Base-by-base conservation (phyloP, 2,113 vertebrate genomes). In the Morone chrysops region DNA sequence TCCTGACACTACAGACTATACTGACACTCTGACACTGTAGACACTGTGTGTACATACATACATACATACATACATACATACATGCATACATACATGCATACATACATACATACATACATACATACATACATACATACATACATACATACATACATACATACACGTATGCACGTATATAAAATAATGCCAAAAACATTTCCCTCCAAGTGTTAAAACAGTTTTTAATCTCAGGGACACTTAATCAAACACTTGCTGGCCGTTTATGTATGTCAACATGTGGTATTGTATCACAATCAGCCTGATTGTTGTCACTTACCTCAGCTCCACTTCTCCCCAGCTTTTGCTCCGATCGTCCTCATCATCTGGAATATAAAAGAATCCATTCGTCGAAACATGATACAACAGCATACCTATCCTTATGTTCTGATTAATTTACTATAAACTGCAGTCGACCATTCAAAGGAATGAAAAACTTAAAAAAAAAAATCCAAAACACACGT, bases 281-380 rank as follows among this genome's bases (percentile, higher is more conserved):
- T 43, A 10, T 7, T 65, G 13, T 25, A 22, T 54, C 13, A 8
- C 7, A 18, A 54, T 60, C 16, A 12, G 5, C 63, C 16, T 13
- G 43, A 31, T 17, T 22, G 62, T 59, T 80, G 31, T 56, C 2
- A 78, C 93, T 93, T 81, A 94, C 95, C 91, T 94, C 25, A 95
- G 78, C 8, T 95, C 94, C 9, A 79, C 41, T 60, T 95, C 94
- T 78, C 87, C 91, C 89, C 90, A 94, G 84, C 92, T 93, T 78
- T 69, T 50, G 54, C 86, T 89, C 3, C 13, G 68, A 74, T 70
- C 73, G 17, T 93, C 89, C 17, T 94, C 95, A n/a, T 92, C 90
- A 74, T 95, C 95, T 95, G 87, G 2, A 95, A 93, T 70, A 25
- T 61, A 79, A 71, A 82, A 86, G 67, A 80, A 87, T 82, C 22